Base-by-base conservation (phyloP, 2,888 invertebrate species). In the Campoletis raptor region DNA sequence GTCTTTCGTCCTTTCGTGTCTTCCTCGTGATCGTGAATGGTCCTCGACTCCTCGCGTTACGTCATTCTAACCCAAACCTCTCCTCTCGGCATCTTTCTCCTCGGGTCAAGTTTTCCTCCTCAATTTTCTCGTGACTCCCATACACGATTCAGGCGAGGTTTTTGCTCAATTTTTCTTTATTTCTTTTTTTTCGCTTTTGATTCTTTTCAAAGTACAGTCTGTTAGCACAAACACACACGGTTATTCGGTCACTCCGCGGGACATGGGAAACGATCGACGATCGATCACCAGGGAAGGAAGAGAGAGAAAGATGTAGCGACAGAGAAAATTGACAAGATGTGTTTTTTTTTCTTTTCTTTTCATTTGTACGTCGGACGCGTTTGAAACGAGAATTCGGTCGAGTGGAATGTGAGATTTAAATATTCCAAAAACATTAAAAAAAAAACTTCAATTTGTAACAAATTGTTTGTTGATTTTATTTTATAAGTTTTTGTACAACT, bases 201-300 rank as follows among this genome's bases (percentile, higher is more conserved):
- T 64, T 67, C 48, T 81, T 85, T 73, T 78, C 57, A 87, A 84
- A 73, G 86, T 82, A 83, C 80, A 85, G 78, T 87, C 83, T 82
- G 85, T 89, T 88, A 89, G 88, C 89, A 88, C 88, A 88, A 83
- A 88, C 88, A 90, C 88, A 86, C 85, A 87, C 85, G 86, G 84
- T 87, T 87, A 87, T 81, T 85, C 80, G 81, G 78, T 85, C 82
- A 87, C 83, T 86, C 73, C 74, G 66, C 45, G 64, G 66, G 70
- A 73, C n/a, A n/a, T 57, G 79, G 70, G 83, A 78, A 81, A 66
- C 77, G 76, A 79, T 42, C 72, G 52, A 61, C 10, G 79, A 69
- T 81, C 37, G 72, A 64, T 67, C 45, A 18, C 37, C 36, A 37
- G 67, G 12, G 30, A 36, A 67, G 24, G 45, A 9, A 69, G 12